Evolutionary conservation across 2,797 vertebrate genomes (phyloP).

Genomic region (Sphenopsis melanotis): DNA sequence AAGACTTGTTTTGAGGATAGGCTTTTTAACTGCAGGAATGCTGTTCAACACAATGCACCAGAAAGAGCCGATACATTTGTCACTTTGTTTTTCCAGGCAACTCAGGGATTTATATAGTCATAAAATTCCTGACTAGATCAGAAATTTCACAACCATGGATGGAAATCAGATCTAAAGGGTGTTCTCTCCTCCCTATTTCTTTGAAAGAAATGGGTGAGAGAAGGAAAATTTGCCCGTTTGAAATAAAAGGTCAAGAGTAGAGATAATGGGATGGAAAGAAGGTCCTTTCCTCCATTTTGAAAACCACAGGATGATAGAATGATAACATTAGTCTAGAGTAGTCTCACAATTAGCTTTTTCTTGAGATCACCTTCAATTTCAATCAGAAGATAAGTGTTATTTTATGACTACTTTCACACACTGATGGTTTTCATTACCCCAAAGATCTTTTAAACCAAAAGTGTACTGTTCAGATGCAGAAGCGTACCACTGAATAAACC

Average conservation of each 20-base stretch:
- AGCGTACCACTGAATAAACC: neutral
- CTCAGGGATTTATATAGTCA: neutral
- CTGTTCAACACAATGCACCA: rapidly evolving
- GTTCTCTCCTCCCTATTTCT: neutral
- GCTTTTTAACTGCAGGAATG: neutral
- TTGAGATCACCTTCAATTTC: neutral
- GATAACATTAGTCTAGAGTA: neutral
- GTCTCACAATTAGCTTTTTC: neutral
- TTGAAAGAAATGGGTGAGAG: neutral
- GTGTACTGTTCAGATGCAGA: neutral
- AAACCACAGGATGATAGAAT: neutral
- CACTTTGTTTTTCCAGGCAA: neutral
- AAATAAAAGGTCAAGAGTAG: neutral
- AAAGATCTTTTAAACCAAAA: neutral
- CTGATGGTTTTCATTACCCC: neutral
- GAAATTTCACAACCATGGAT: neutral
- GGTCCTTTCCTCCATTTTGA: neutral
- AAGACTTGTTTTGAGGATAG: neutral
- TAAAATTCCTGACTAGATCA: neutral
- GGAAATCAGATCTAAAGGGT: neutral
- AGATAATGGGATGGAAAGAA: neutral
- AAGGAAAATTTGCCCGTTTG: neutral
- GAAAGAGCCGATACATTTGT: neutral
- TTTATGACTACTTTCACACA: neutral
- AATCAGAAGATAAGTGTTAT: neutral